Evolutionary conservation across 2,888 invertebrate genomes (phyloP).

Genomic region (Pantelozetes paolii): DNA sequence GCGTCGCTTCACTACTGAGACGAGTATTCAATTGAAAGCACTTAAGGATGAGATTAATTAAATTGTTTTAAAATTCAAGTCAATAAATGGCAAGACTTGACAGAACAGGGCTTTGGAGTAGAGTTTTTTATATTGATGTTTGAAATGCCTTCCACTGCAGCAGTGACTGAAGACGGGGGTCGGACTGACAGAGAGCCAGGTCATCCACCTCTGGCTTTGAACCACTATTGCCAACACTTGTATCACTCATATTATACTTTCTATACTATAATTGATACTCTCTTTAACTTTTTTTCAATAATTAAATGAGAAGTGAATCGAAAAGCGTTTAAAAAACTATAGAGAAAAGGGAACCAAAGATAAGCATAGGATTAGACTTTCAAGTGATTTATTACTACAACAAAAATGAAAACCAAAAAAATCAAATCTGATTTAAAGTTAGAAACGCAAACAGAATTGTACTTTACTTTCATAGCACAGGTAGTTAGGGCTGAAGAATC

Average conservation of each 20-base stretch:
- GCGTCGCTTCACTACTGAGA: neutral
- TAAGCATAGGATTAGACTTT: slow-evolving; percentile 7
- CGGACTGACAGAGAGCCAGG: neutral
- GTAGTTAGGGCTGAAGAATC: neutral
- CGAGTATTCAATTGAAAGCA: neutral
- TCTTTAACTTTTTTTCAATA: slow-evolving; percentile 34
- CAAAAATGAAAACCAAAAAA: slow-evolving; percentile 21
- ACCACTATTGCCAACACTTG: slow-evolving; percentile 9
- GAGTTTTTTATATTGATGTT: slow-evolving; percentile 18
- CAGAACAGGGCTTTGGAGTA: neutral
- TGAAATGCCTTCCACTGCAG: too few relatives aligned
- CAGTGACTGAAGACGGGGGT: slow-evolving; percentile 19
- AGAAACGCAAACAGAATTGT: slow-evolving; percentile 23
- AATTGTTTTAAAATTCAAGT: slow-evolving; percentile 25
- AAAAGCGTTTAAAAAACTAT: slow-evolving; percentile 17
- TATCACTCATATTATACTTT: neutral
- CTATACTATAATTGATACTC: slow-evolving; percentile 34
- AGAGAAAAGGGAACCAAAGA: neutral
- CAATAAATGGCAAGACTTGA: slow-evolving; percentile 12
- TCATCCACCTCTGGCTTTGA: neutral
- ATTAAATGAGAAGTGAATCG: slow-evolving; percentile 22
- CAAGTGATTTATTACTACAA: slow-evolving; percentile 26
- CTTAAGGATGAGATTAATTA: slow-evolving; percentile 27
- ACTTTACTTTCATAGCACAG: slow-evolving; percentile 1
- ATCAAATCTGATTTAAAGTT: slow-evolving; percentile 24